Conservation (phyloP, 2,113 vertebrate genomes). For the Arizona elegans region DNA sequence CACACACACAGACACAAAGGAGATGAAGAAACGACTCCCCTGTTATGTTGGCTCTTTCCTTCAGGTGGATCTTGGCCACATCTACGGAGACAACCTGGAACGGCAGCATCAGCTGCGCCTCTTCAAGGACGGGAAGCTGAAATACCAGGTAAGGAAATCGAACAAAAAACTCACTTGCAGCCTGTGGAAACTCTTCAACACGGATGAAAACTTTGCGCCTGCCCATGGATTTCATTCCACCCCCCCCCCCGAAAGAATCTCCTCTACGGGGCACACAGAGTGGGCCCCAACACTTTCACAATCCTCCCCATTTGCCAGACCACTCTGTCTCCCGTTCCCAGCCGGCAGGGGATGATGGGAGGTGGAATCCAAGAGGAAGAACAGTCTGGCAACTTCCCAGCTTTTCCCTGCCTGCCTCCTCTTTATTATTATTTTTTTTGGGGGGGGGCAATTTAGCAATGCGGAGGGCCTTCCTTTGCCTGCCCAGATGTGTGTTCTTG, state of each 20-base stretch:
- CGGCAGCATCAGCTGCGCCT: conserved; percentile 85
- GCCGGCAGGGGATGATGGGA: not conserved
- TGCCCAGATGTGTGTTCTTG: too few species aligned
- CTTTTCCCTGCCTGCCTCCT: not conserved
- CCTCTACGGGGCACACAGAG: not conserved
- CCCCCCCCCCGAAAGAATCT: too few species aligned
- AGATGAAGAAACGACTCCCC: not conserved
- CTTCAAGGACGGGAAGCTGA: conserved; percentile 87
- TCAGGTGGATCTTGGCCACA: conserved; percentile 88
- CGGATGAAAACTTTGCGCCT: not conserved
- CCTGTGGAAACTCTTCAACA: not conserved
- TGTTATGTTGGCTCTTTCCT: fast-evolving
- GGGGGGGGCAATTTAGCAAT: too few species aligned
- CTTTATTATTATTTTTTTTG: too few species aligned
- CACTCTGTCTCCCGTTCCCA: not conserved
- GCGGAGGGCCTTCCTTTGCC: too few species aligned
- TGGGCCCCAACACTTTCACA: not conserved
- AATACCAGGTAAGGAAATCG: conserved; percentile 77
- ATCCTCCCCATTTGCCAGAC: not conserved
- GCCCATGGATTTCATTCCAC: not conserved
- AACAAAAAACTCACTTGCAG: too few species aligned
- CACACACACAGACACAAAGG: not conserved
- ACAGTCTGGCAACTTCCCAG: not conserved
- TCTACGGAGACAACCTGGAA: conserved; percentile 85
- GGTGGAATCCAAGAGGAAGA: not conserved